Conservation (phyloP, 2,888 invertebrate species). For the Conus canariensis region DNA sequence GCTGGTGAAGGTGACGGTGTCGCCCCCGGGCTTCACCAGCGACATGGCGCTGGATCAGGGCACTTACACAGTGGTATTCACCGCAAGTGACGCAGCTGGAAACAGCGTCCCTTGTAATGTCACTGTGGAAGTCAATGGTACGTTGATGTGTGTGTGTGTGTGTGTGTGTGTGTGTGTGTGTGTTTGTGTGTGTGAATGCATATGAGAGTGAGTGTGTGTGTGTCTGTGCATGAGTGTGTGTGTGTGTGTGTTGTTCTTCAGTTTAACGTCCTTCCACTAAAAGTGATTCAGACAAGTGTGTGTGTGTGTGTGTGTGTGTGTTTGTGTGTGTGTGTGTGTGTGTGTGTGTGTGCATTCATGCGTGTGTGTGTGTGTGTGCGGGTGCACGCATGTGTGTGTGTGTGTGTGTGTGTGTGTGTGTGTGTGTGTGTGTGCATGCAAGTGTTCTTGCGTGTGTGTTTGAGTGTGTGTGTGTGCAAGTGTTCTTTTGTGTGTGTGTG, state of each 20-base stretch:
- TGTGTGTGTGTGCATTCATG: no score
- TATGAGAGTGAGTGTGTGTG: background rate
- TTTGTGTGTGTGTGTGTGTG: background rate
- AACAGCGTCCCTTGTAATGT: constrained; percentile 55
- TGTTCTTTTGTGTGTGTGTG: background rate
- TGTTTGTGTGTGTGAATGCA: background rate
- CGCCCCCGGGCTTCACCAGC: constrained; percentile 15
- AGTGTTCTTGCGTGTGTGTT: background rate
- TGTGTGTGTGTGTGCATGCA: no score
- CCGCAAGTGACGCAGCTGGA: constrained; percentile 53
- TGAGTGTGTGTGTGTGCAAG: background rate
- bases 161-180: constrained; percentile 7
- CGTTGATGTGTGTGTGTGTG: background rate
- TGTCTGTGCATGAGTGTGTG: background rate
- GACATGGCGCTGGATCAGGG: constrained; percentile 7
- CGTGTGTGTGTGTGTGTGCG: no score
- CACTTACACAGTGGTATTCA: constrained; percentile 47
- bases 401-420: no score
- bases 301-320: background rate
- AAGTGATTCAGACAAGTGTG: no score
- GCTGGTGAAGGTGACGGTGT: constrained; percentile 21
- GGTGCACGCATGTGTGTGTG: no score
- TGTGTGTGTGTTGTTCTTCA: no score
- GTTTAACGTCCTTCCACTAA: no score
- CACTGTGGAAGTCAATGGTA: constrained; percentile 61